phyloP scores from a whole-genome alignment of 2,888 invertebrate species.

The Crematogaster levior region DNA sequence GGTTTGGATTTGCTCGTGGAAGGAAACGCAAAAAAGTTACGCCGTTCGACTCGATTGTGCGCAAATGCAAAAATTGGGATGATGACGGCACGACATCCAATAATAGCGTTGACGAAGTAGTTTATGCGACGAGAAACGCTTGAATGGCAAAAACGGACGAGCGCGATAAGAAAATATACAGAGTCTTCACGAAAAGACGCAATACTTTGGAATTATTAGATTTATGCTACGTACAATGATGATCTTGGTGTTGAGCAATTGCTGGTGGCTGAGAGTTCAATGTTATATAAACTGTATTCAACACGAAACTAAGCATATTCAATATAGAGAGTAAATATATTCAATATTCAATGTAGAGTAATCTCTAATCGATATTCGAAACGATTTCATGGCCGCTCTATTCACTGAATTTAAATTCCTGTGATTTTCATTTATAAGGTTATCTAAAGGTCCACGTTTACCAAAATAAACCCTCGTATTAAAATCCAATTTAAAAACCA shows the following conservation, averaged over 20 bases:
- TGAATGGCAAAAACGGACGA: background rate
- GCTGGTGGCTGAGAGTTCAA: background rate
- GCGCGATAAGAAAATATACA: background rate
- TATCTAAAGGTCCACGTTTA: background rate
- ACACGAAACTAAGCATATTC: background rate
- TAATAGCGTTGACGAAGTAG: slow-evolving; percentile 34
- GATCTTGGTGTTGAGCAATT: background rate
- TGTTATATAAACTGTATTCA: background rate
- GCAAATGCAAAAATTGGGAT: background rate
- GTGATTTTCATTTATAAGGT: background rate
- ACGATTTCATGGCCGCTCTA: no score
- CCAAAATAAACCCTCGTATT: background rate
- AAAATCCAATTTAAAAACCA: background rate
- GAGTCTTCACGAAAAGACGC: background rate
- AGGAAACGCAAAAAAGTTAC: background rate
- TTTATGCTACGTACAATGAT: background rate
- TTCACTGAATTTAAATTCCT: no score
- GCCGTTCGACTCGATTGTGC: background rate
- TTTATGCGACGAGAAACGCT: background rate
- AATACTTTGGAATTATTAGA: background rate
- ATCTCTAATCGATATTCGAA: background rate
- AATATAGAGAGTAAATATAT: background rate
- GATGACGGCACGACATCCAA: background rate
- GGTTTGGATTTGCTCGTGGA: no score
- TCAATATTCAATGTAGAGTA: background rate